A percentile compares a stretch with the other conserved stretches of the same genome.
Evolutionary conservation across 2,888 invertebrate species (phyloP).

Genomic region (Xestia xanthographa): DNA sequence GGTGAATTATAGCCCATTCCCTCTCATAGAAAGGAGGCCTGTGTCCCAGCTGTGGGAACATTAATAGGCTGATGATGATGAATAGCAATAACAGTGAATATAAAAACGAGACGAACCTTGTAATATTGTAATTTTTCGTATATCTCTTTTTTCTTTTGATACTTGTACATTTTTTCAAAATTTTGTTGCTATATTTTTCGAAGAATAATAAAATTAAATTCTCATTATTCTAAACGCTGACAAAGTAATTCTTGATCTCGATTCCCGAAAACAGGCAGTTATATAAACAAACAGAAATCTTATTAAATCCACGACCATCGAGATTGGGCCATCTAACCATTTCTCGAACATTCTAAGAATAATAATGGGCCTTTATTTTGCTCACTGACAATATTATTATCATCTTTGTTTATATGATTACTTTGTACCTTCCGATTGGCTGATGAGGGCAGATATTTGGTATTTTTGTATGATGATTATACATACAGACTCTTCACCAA

Average conservation of each 20-base stretch:
- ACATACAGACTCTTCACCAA: too few relatives aligned
- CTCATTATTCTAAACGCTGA: background rate
- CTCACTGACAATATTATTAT: slow-evolving; percentile 12
- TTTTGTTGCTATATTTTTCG: background rate
- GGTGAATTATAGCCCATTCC: too few relatives aligned
- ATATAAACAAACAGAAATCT: slow-evolving; percentile 29
- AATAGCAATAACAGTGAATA: background rate
- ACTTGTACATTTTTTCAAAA: background rate
- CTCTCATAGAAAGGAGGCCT: too few relatives aligned
- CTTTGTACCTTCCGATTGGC: slow-evolving; percentile 16
- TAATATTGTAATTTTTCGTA: background rate
- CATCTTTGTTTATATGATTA: slow-evolving; percentile 14
- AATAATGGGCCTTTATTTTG: slow-evolving; percentile 27
- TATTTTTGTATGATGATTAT: background rate
- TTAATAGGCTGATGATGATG: too few relatives aligned
- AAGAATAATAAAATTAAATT: too few relatives aligned
- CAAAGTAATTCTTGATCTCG: background rate
- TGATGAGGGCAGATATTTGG: background rate
- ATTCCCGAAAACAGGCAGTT: background rate
- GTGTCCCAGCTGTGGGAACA: too few relatives aligned
- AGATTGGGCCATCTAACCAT: slow-evolving; percentile 27
- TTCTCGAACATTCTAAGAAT: slow-evolving; percentile 41
- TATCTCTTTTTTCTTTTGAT: background rate
- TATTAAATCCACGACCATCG: slow-evolving; percentile 27
- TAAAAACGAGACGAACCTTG: background rate